Evolutionary conservation across 2,888 invertebrate genomes (phyloP), one percentile per base, ranked within the genome.

Genomic region (Onchidella celtica): DNA sequence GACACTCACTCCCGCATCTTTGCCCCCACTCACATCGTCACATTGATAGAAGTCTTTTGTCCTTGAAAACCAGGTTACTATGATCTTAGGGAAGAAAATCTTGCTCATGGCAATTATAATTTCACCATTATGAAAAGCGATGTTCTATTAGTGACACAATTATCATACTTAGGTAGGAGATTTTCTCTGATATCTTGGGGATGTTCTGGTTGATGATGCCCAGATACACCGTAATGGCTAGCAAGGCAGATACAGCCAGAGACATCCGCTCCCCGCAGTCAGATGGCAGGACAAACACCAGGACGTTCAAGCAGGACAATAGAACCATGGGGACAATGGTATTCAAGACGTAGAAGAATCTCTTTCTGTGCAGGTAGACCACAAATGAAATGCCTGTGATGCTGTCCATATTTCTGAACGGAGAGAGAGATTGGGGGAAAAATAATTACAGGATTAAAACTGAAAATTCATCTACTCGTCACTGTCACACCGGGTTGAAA

Each of bases 201-300:
- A 88, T 88, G 79, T 86, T 85, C 75, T 88, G 87, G 34, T 85
- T 87, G 36, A 88, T 87, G 59, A 88, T 86, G 79, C 88, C 87
- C 80, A 88, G 86, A 73, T 87, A 88, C 27, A 88, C 88, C 9
- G 88, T 88, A 66, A 87, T 87, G 17, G 88, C 87, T 61, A 88
- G 82, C 6, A 88, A 80, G 1, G 87, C 88, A 0, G 88, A 87
- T 11, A 88, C 88, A 11, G 88, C 88, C 59, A 88, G 76, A 14
- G 88, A 86, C 87, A 88, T 88, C 47, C 87, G 85, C 83, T 88
- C 88, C 4, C 88, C 88, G 32, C 87, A 87, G 69, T 85, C 86
- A 0, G 86, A 84, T 0, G 88, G 88, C 75, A 88, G 76, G 75
- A 87, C 83, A 74, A 88, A 88, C 57, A 88, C 88, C 61, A 88